A percentile compares a stretch with the other conserved stretches of the same genome.
Evolutionary conservation across 2,888 invertebrate species (phyloP).

Genomic region (Lasioglossum morio): DNA sequence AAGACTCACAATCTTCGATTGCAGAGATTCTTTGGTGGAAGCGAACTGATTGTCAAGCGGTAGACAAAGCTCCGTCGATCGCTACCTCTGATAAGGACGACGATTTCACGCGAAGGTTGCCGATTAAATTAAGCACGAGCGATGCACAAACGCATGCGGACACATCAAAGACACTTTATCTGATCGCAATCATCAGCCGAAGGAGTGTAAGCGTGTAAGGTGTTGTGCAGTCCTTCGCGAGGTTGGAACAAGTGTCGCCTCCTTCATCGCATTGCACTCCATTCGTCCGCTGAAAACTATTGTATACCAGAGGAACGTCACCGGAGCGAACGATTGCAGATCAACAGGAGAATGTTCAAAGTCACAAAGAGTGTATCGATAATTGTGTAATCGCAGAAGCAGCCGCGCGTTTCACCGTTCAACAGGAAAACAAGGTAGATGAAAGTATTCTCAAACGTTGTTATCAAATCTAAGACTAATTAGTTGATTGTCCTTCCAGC

Average conservation of each 20-base stretch:
- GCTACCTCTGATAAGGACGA: constrained; percentile 39
- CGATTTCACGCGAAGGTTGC: constrained; percentile 52
- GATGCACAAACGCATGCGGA: constrained; percentile 17
- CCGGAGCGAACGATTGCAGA: not conserved
- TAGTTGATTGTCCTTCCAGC: accelerated
- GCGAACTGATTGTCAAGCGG: constrained; percentile 27
- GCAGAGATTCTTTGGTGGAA: constrained; percentile 3
- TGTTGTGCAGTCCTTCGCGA: constrained; percentile 22
- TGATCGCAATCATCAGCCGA: constrained; percentile 38
- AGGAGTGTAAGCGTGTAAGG: constrained; percentile 15
- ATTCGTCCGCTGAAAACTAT: not conserved
- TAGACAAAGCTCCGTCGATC: constrained; percentile 41
- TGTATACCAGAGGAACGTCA: not conserved
- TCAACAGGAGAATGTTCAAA: not conserved
- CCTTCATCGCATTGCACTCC: constrained; percentile 16
- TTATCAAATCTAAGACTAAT: not conserved
- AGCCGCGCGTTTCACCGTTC: not conserved
- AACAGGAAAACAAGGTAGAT: constrained; percentile 2
- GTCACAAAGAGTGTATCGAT: not conserved
- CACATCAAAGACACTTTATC: constrained; percentile 38
- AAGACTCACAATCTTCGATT: constrained; percentile 45
- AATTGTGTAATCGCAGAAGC: not conserved
- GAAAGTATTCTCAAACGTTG: not conserved
- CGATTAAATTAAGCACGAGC: constrained; percentile 48
- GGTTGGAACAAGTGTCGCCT: constrained; percentile 23